Percentiles rank a stretch among this genome's conserved stretches.
These are phyloP conservation scores for Drosophila albomicans DNA, from an alignment of 1,140 invertebrate genomes.

Conservation along the genomic window DNA sequence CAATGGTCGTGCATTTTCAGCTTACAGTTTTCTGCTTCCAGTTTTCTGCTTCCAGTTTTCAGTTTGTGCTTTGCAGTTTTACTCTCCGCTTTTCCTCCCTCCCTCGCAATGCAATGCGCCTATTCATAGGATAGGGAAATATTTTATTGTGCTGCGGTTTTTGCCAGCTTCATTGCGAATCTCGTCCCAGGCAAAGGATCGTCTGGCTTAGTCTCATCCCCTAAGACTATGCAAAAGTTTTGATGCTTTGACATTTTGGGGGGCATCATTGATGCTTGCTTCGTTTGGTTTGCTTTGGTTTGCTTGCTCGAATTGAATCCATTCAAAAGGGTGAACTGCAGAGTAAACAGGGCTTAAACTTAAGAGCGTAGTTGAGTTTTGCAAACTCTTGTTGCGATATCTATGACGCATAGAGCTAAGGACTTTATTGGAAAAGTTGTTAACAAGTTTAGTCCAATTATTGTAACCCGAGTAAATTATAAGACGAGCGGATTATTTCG, in stretches of 20 bases:
- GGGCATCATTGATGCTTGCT: slow-evolving; percentile 46
- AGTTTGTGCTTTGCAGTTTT: background rate
- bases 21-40: slow-evolving; percentile 34
- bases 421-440: slow-evolving; percentile 27
- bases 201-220: slow-evolving; percentile 1
- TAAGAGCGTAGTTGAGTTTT: background rate
- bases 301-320: slow-evolving; percentile 25
- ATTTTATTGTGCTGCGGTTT: slow-evolving; percentile 80
- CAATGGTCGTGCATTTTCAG: slow-evolving; percentile 68
- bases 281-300: slow-evolving; percentile 3
- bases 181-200: background rate
- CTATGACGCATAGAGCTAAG: slow-evolving; percentile 9
- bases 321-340: slow-evolving; percentile 5
- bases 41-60: slow-evolving; percentile 33
- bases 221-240: slow-evolving; percentile 58
- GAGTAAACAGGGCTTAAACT: slow-evolving; percentile 7
- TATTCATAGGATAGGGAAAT: slow-evolving; percentile 52
- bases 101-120: slow-evolving; percentile 7
- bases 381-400: slow-evolving; percentile 2
- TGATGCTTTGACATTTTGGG: slow-evolving; percentile 58
- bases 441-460: slow-evolving; percentile 10
- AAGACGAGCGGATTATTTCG: background rate
- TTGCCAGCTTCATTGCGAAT: slow-evolving; percentile 26
- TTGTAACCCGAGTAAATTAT: slow-evolving; percentile 4
- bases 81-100: background rate